Evolutionary conservation across 2,113 vertebrate genomes (phyloP).

Genomic region (Nymphicus hollandicus): DNA sequence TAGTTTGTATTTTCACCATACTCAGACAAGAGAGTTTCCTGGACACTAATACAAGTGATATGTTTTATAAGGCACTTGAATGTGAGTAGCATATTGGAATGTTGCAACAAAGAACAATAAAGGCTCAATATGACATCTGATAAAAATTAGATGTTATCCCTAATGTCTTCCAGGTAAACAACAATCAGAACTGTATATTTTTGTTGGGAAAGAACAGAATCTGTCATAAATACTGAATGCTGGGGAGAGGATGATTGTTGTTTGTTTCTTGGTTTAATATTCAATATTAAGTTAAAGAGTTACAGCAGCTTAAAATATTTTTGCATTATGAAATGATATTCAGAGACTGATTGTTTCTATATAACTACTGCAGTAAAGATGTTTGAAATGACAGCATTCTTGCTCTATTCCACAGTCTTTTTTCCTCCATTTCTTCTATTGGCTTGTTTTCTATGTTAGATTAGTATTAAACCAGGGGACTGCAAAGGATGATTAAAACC

Average conservation of each 20-base stretch:
- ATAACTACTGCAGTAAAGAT: neutral
- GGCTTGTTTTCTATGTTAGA: neutral
- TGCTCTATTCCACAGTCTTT: neutral
- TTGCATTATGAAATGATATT: neutral
- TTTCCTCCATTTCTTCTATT: neutral
- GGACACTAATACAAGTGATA: neutral
- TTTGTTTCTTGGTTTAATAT: neutral
- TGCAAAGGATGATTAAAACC: neutral
- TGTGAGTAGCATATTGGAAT: neutral
- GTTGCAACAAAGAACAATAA: neutral
- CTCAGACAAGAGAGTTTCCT: neutral
- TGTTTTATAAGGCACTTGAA: neutral
- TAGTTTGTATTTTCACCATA: neutral
- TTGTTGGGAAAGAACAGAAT: neutral
- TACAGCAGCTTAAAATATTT: neutral
- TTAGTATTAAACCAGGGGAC: neutral
- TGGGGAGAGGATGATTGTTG: neutral
- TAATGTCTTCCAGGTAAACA: neutral
- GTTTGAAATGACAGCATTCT: neutral
- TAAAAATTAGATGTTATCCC: neutral
- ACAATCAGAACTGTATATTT: neutral
- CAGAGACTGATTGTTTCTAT: neutral
- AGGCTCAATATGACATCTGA: neutral
- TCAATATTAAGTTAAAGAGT: neutral
- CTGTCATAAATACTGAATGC: neutral